phyloP scores from a whole-genome alignment of 2,888 invertebrate genomes.

The Atethmia centrago region DNA sequence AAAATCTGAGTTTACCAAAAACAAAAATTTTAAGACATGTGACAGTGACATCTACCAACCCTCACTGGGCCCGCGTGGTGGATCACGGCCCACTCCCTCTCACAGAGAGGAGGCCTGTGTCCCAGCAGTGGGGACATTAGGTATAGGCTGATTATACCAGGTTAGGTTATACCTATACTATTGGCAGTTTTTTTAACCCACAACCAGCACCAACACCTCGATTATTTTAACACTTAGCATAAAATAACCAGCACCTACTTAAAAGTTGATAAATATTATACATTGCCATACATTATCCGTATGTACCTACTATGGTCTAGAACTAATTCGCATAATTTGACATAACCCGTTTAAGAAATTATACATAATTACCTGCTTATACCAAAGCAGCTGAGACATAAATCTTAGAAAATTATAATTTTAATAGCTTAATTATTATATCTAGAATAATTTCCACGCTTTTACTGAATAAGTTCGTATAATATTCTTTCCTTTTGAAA shows the following conservation, averaged over 20 bases:
- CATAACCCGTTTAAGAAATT: slow-evolving; percentile 22
- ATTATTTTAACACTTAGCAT: not conserved
- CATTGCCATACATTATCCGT: not conserved
- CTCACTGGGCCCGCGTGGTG: too few species aligned
- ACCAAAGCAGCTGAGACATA: slow-evolving; percentile 10
- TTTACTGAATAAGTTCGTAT: not conserved
- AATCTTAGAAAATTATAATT: slow-evolving; percentile 27
- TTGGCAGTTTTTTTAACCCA: too few species aligned
- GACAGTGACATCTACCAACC: too few species aligned
- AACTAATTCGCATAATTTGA: slow-evolving; percentile 13
- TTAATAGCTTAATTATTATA: slow-evolving; percentile 38
- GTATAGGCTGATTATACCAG: too few species aligned
- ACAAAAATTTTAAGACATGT: too few species aligned
- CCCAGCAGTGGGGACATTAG: too few species aligned
- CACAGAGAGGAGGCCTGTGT: too few species aligned
- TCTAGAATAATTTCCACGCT: not conserved
- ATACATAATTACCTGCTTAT: slow-evolving; percentile 6
- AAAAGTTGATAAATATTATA: slow-evolving; percentile 6
- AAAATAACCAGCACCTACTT: not conserved
- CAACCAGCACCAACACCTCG: not conserved
- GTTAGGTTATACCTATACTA: too few species aligned
- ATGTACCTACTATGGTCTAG: too few species aligned
- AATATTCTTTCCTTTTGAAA: not conserved
- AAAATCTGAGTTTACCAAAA: too few species aligned
- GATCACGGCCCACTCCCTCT: too few species aligned